These are phyloP conservation scores for Lepeophtheirus nordmannii DNA, from an alignment of 2,888 invertebrate species.

Conservation along the genomic window DNA sequence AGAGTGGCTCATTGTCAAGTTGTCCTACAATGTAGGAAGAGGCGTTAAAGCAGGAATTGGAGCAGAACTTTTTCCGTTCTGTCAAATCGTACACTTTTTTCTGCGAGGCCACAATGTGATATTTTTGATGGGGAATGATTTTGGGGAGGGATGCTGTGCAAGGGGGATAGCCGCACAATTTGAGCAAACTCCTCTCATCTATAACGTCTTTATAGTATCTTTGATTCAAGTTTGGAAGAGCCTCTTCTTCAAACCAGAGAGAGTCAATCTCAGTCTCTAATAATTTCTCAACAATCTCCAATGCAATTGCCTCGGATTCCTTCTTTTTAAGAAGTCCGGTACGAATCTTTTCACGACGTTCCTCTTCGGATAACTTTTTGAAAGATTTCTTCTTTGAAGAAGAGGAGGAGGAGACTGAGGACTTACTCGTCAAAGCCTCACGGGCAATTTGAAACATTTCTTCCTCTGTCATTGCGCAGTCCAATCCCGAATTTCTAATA, in stretches of 20 bases:
- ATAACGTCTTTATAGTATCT: constrained; percentile 11
- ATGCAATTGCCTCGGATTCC: constrained; percentile 5
- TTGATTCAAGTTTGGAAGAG: neutral
- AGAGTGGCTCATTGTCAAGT: constrained; percentile 8
- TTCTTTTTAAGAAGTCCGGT: constrained; percentile 14
- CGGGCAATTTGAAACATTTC: neutral
- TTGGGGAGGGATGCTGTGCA: neutral
- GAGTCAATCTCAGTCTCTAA: neutral
- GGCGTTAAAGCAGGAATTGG: constrained; percentile 9
- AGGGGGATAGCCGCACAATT: constrained; percentile 21
- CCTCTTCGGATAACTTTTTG: neutral
- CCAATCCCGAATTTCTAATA: no score
- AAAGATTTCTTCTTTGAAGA: neutral
- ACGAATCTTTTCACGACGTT: neutral
- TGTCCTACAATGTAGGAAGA: constrained; percentile 10
- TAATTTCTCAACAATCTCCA: constrained; percentile 15
- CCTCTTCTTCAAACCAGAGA: neutral
- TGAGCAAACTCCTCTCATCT: constrained; percentile 1
- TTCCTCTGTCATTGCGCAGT: neutral
- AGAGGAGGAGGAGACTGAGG: neutral
- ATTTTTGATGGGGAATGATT: neutral
- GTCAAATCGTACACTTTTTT: constrained; percentile 11
- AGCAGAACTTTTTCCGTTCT: constrained; percentile 23
- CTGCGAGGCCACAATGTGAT: neutral
- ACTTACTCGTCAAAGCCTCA: neutral